phyloP scores from a whole-genome alignment of 2,113 vertebrate species.

The Leucopsar rothschildi region DNA sequence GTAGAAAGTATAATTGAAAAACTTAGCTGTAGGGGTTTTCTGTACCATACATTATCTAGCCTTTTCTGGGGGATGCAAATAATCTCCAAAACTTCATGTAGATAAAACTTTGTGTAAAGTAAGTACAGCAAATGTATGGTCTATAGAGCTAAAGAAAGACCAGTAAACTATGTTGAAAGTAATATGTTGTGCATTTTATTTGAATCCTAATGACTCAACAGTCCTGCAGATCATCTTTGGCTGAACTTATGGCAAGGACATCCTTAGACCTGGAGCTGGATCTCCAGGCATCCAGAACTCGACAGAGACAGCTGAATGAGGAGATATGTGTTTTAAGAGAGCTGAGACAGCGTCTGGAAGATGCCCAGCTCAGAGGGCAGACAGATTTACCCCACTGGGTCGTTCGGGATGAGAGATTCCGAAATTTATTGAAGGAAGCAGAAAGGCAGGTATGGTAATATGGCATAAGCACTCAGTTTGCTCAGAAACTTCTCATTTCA shows the following conservation, averaged over 20 bases:
- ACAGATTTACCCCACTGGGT: slow-evolving; percentile 89
- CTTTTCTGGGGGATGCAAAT: not conserved
- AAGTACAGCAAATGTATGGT: not conserved
- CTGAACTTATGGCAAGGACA: slow-evolving; percentile 90
- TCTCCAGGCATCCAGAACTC: slow-evolving; percentile 95
- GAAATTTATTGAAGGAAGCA: slow-evolving; percentile 88
- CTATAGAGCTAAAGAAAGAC: not conserved
- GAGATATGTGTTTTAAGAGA: slow-evolving; percentile 89
- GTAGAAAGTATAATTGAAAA: not conserved
- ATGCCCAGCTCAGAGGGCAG: slow-evolving; percentile 81
- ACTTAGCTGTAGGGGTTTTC: not conserved
- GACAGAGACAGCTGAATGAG: slow-evolving; percentile 92
- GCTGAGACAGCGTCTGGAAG: slow-evolving; percentile 90
- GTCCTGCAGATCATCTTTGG: slow-evolving; percentile 89
- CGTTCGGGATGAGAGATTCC: slow-evolving; percentile 90
- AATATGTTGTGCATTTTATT: not conserved
- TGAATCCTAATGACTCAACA: slow-evolving; percentile 68
- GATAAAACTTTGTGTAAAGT: not conserved
- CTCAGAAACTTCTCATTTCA: not conserved
- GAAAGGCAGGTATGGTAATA: slow-evolving; percentile 86
- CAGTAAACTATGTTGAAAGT: not conserved
- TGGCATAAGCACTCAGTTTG: not conserved
- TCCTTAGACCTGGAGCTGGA: slow-evolving; percentile 99
- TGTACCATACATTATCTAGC: not conserved
- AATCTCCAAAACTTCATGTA: not conserved